Evolutionary conservation across 2,888 invertebrate species (phyloP).

Genomic region (Agrochola litura): DNA sequence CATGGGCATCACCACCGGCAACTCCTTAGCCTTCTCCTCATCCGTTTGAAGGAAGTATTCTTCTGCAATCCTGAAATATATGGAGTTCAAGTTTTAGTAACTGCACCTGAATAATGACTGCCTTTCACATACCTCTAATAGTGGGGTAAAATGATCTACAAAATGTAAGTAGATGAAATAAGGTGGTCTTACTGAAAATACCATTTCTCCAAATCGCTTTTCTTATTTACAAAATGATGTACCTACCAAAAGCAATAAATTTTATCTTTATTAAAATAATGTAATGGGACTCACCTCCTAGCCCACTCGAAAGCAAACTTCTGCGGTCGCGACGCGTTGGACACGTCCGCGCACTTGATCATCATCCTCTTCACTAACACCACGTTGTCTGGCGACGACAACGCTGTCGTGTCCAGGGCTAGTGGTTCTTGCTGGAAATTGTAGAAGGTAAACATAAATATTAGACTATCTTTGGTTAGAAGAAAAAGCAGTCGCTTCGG

Average conservation of each 20-base stretch:
- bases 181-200: too few species aligned
- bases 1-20: constrained; percentile 99
- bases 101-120: too few species aligned
- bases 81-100: background rate
- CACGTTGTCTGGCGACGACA: constrained; percentile 94
- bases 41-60: constrained; percentile 99
- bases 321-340: constrained; percentile 98
- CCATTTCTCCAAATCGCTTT: too few species aligned
- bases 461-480: background rate
- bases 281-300: constrained; percentile 84
- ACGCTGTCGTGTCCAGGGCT: constrained; percentile 84
- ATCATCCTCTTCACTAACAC: constrained; percentile 98
- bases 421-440: constrained; percentile 82
- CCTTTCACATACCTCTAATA: too few species aligned
- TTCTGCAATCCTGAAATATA: constrained; percentile 94
- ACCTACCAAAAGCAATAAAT: too few species aligned
- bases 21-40: constrained; percentile 96
- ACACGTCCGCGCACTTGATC: constrained; percentile 99
- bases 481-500: too few species aligned
- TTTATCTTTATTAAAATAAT: too few species aligned
- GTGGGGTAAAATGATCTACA: too few species aligned
- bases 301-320: constrained; percentile 98
- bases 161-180: too few species aligned
- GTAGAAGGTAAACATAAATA: background rate
- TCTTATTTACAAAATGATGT: too few species aligned